These are phyloP conservation scores for Sinocyclocheilus maitianheensis DNA, from an alignment of 2,113 vertebrate genomes.

Conservation along the genomic window DNA sequence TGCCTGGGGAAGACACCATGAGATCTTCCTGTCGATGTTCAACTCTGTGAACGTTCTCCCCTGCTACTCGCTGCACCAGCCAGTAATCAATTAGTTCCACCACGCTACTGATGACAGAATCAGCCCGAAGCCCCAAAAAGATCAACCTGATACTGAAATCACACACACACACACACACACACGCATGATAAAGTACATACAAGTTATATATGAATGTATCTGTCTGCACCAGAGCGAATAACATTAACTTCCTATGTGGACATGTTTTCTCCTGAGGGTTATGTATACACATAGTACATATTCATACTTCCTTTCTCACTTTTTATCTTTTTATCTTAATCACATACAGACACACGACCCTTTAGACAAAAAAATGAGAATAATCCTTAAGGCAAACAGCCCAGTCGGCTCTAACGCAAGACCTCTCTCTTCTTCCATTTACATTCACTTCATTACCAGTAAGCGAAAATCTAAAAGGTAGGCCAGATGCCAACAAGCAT, in stretches of 20 bases:
- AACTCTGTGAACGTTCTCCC: conserved; percentile 27
- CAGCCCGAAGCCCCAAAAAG: conserved; percentile 21
- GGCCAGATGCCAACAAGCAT: not conserved
- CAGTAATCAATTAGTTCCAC: conserved; percentile 52
- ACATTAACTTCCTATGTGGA: conserved; percentile 13
- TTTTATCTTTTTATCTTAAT: conserved; percentile 24
- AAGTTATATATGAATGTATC: conserved; percentile 1
- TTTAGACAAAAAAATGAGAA: conserved; percentile 8
- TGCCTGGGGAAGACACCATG: conserved; percentile 21
- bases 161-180: not conserved
- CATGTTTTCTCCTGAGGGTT: conserved; percentile 6
- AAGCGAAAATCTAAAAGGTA: conserved; percentile 15
- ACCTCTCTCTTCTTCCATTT: not conserved
- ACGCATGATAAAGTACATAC: not conserved
- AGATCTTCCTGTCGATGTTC: conserved; percentile 27
- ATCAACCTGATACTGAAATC: conserved; percentile 28
- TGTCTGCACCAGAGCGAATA: conserved; percentile 14
- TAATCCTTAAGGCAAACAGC: conserved; percentile 5
- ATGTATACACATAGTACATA: not conserved
- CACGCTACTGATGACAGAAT: conserved; percentile 43
- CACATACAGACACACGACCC: conserved; percentile 11
- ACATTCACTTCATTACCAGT: conserved; percentile 14
- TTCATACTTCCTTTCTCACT: conserved; percentile 6
- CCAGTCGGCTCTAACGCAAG: not conserved
- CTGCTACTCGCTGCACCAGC: conserved; percentile 22